Evolutionary conservation across 2,888 invertebrate species (phyloP).

Genomic region (Molorchus minor): DNA sequence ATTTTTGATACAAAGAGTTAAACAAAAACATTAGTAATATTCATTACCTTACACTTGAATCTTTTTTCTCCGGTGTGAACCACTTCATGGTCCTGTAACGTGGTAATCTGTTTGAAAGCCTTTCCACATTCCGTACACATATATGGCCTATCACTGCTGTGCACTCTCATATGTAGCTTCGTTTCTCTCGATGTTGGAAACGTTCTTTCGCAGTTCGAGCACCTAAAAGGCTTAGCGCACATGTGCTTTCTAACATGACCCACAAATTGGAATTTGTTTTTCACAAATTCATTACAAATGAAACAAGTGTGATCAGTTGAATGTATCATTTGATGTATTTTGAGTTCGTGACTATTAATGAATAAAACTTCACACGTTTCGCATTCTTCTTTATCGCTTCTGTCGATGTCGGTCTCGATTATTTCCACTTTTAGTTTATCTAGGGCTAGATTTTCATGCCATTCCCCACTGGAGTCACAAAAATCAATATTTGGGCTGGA

Average conservation of each 20-base stretch:
- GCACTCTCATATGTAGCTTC: slow-evolving; percentile 40
- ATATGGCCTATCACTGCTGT: slow-evolving; percentile 43
- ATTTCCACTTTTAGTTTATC: slow-evolving; percentile 34
- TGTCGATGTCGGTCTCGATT: slow-evolving; percentile 25
- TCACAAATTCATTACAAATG: slow-evolving; percentile 41
- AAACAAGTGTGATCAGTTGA: slow-evolving; percentile 39
- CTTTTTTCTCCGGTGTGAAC: slow-evolving; percentile 43
- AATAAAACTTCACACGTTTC: slow-evolving; percentile 36
- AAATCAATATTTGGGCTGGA: slow-evolving; percentile 8
- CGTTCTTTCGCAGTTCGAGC: slow-evolving; percentile 36
- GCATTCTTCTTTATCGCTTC: slow-evolving; percentile 24
- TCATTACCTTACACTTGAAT: slow-evolving; percentile 45
- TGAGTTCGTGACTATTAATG: slow-evolving; percentile 35
- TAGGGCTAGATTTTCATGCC: slow-evolving; percentile 28
- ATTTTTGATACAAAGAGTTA: neutral
- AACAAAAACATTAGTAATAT: neutral
- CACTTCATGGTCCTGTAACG: slow-evolving; percentile 42
- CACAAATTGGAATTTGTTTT: slow-evolving; percentile 40
- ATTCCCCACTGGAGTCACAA: slow-evolving; percentile 23
- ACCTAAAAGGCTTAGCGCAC: slow-evolving; percentile 41
- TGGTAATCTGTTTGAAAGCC: slow-evolving; percentile 40
- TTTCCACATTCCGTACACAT: slow-evolving; percentile 45
- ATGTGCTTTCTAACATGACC: slow-evolving; percentile 44
- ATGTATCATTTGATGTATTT: slow-evolving; percentile 41
- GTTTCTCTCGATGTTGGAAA: slow-evolving; percentile 40